Conservation (phyloP, 2,888 invertebrate genomes). For the Mythimna vitellina region DNA sequence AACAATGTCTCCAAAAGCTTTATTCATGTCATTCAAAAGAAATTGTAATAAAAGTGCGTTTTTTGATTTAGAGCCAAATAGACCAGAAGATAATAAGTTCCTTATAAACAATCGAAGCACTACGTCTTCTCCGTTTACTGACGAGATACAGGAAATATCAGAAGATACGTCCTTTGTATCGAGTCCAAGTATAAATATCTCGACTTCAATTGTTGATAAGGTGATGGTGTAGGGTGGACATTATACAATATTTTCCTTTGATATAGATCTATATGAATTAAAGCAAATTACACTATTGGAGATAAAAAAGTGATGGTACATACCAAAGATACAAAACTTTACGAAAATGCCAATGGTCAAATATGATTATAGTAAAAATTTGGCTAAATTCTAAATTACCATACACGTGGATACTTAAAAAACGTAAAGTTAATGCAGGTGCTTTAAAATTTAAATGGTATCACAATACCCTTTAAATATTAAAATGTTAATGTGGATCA, state of each 20-base stretch:
- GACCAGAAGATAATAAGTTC: background rate
- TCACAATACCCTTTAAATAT: too few relatives aligned
- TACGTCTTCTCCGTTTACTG: background rate
- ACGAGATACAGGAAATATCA: background rate
- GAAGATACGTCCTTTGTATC: background rate
- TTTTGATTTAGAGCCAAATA: background rate
- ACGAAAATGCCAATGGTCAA: background rate
- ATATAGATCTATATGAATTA: background rate
- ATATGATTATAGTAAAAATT: background rate
- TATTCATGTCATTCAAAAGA: background rate
- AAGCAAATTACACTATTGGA: background rate
- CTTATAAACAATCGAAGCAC: background rate
- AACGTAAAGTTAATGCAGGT: background rate
- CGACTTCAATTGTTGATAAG: background rate
- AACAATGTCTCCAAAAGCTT: background rate
- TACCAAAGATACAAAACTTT: constrained; percentile 1
- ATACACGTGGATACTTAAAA: background rate
- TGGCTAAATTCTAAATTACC: constrained; percentile 2
- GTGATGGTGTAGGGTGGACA: background rate
- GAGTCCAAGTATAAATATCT: background rate
- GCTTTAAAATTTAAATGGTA: background rate
- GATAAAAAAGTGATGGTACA: background rate
- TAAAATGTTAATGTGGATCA: background rate
- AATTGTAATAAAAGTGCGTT: background rate
- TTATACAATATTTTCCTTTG: background rate